Base-by-base conservation (phyloP, 2,888 invertebrate genomes). In the Xanthia icteritia region DNA sequence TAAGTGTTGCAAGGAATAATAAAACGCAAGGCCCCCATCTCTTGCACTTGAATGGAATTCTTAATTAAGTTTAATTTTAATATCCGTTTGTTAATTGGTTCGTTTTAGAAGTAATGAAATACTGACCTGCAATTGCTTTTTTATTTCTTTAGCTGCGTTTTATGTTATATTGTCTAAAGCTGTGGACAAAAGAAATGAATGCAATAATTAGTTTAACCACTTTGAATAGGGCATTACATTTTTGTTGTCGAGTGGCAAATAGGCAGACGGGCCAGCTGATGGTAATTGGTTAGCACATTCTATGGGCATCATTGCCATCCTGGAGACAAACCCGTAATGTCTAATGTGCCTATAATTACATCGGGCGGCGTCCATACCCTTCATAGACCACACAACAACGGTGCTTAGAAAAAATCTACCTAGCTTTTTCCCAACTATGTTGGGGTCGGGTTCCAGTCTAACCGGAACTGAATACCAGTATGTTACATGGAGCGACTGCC, bases 41-140 rank as follows among this genome's bases (percentile, higher is more conserved):
- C 69, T 83, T 84, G 75, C 81, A 84, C 51, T 88, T 70, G 64
- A 86, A 77, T 67, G 17, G 51, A 70, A 77, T 63, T 77, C 76
- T 79, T 79, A 86, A 88, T 86, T 81, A 77, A 73, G 71, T 84
- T 88, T 79, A 79, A 84, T 77, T 86, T 86, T 86, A 81, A 81
- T 88, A 76, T 77, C 85, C 81, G 76, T 75, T 66, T 64, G 65
- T 76, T 63, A 77, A 86, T 86, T 88, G 74, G 67, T 79, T 79
- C 65, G 45, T 81, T 72, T 85, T 65, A 69, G 45, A 76, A 36
- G 56, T 83, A 79, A 83, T 86, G 36, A 79, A 84, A 83, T 83
- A 66, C 86, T 64, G 84, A 48, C 75, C 56, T 70, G 48, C 69
- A 51, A 64, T 79, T 86, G 66, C n/a, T 67, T 63, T 63, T 67